These are phyloP conservation scores for Artibeus lituratus DNA, from an alignment of 2,797 vertebrate genomes.

Conservation along the genomic window DNA sequence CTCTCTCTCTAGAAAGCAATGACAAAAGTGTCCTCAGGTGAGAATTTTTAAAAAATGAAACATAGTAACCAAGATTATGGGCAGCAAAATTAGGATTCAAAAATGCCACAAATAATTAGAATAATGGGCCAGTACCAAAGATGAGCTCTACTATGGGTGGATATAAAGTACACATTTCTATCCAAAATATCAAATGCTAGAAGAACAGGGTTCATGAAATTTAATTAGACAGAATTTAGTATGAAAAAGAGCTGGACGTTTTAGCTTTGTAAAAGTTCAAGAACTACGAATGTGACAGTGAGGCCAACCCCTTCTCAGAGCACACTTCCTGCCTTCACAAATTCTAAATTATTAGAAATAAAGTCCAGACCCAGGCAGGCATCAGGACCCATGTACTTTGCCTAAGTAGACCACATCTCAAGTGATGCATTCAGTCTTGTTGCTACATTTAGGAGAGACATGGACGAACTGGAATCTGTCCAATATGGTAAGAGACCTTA, in stretches of 20 bases:
- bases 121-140: neutral
- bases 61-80: neutral
- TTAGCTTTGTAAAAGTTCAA: constrained; percentile 22
- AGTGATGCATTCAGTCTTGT: constrained; percentile 57
- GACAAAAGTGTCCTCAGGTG: neutral
- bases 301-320: neutral
- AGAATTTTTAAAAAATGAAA: neutral
- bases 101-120: constrained; percentile 29
- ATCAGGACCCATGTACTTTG: constrained; percentile 43
- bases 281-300: constrained; percentile 13
- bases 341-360: constrained; percentile 57
- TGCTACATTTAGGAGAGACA: constrained; percentile 56
- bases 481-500: constrained; percentile 60
- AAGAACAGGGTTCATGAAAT: neutral
- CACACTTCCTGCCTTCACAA: constrained; percentile 34
- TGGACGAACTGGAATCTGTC: constrained; percentile 64
- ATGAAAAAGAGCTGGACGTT: neutral
- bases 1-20: neutral
- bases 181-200: neutral
- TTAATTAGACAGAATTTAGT: neutral
- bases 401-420: constrained; percentile 68
- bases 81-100: constrained; percentile 22
- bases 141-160: neutral
- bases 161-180: neutral
- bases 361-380: constrained; percentile 33